These are phyloP conservation scores for Dioctria linearis DNA, from an alignment of 2,888 invertebrate genomes.

Conservation along the genomic window DNA sequence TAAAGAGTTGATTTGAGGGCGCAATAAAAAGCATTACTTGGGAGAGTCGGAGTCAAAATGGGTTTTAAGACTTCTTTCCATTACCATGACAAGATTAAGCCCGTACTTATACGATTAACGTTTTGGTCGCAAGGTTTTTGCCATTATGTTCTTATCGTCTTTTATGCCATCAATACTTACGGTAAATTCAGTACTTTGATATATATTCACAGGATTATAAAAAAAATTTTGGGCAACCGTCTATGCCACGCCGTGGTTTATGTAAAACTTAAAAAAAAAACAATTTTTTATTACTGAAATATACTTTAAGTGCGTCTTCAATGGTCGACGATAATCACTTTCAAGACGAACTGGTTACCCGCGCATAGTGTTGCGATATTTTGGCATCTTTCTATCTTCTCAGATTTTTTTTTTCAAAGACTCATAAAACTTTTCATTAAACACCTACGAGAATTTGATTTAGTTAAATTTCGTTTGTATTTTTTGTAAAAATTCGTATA, in stretches of 20 bases:
- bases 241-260: background rate
- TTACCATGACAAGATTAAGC: background rate
- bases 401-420: conserved; percentile 11
- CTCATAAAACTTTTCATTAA: conserved; percentile 37
- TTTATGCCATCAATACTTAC: background rate
- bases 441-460: conserved; percentile 15
- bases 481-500: background rate
- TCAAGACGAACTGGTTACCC: background rate
- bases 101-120: background rate
- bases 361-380: background rate
- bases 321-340: background rate
- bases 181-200: background rate
- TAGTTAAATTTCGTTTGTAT: background rate
- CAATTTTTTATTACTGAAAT: background rate
- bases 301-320: background rate
- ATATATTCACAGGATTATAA: background rate
- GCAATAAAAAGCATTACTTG: background rate
- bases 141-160: background rate
- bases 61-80: background rate
- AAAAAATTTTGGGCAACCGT: background rate
- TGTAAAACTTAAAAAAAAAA: background rate
- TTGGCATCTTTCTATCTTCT: conserved; percentile 16
- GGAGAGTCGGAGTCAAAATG: background rate
- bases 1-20: background rate
- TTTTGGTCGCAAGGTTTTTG: background rate